phyloP scores from a whole-genome alignment of 2,113 vertebrate genomes.

The Typhlomys cinereus region DNA sequence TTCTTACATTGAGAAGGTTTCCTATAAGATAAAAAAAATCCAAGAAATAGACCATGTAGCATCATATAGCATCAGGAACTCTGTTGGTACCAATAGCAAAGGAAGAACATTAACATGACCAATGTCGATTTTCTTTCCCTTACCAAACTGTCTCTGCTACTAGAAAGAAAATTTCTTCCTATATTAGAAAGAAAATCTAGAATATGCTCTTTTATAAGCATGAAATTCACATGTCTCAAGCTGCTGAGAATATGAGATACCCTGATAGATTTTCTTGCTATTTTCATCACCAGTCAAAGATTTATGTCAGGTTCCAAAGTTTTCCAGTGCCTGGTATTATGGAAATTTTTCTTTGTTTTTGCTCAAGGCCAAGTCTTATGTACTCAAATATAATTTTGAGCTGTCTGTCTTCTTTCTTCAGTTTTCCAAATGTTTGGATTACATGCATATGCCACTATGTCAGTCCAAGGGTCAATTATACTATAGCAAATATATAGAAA shows the following conservation, averaged over 20 bases:
- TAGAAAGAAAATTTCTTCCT: neutral
- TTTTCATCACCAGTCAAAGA: neutral
- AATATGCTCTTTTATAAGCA: slow-evolving; percentile 58
- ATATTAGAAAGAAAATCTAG: neutral
- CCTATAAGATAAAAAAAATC: neutral
- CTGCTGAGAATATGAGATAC: neutral
- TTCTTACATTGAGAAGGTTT: slow-evolving; percentile 23
- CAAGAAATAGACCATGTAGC: slow-evolving; percentile 32
- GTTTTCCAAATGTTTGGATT: neutral
- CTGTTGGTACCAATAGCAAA: neutral
- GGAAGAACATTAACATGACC: slow-evolving; percentile 38
- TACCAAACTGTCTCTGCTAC: slow-evolving; percentile 61
- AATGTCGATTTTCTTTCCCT: slow-evolving; percentile 72
- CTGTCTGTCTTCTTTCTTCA: neutral
- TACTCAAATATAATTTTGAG: neutral
- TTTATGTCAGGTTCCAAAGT: neutral
- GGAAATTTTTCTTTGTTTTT: neutral
- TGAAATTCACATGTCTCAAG: slow-evolving; percentile 50
- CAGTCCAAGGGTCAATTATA: neutral
- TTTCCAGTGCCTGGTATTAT: neutral
- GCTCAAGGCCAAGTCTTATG: neutral
- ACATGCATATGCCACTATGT: neutral
- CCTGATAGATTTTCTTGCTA: neutral
- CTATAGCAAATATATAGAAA: neutral
- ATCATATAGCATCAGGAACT: slow-evolving; percentile 31